Evolutionary conservation across 2,113 vertebrate genomes (phyloP), one percentile per base, ranked within the genome.

Genomic region (Elanus axillaris): DNA sequence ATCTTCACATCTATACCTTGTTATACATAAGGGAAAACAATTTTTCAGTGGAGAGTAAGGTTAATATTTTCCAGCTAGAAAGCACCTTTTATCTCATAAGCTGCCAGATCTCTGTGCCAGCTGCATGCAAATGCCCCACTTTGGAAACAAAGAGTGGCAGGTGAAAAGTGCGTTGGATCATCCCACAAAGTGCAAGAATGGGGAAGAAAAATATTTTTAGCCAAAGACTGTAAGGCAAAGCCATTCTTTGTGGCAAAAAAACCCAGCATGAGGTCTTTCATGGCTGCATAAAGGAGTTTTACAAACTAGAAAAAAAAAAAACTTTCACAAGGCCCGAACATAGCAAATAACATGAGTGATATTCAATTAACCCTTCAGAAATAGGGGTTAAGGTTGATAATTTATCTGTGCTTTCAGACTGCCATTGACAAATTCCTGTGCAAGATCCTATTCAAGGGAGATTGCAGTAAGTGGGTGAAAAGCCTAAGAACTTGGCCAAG

Each of bases 1-100:
- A 81, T 93, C 90, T 91, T 90, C 71, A 43, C 19, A 78, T 89
- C 83, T 92, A 42, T 84, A 60, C 43, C 15, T 90, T 75, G 31
- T 27, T 75, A 56, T 68, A 80, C 34, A 21, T 60, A 92, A 85
- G 40, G 88, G 60, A 74, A 96, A 92, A 73, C 27, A 52, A 63
- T 66, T 95, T 85, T 90, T 74, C 60, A 21, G 27, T 78, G 31
- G 72, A 88, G 79, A 80, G 34, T 47, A 47, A 56, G 13, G 79
- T 89, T 93, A 92, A 84, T 90, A 20, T 90, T 96, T 96, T 96
- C 83, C 47, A 93, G 15, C 11, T 71, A 93, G 42, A 86, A 94
- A 79, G 9, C 20, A 58, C 78, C 36, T 83, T 94, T 79, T 92
- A 76, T 76, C 62, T 91, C 2, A 1, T 42, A 76, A 89, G 47